Base-by-base conservation (phyloP, 2,113 vertebrate genomes). In the Myanophis thanlyinensis region DNA sequence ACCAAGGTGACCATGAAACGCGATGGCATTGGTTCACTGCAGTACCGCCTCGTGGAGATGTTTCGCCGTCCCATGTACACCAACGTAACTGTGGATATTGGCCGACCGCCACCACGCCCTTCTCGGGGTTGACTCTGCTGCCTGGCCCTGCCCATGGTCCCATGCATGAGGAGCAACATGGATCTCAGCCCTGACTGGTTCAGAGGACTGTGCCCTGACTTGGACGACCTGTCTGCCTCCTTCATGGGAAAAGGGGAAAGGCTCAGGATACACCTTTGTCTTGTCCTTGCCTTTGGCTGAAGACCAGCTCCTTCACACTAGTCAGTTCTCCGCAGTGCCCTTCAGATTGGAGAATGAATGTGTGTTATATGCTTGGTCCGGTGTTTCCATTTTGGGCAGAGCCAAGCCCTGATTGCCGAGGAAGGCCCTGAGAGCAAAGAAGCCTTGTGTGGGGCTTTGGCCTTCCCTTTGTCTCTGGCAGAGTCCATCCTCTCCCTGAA, bases 1-100 rank as follows among this genome's bases (percentile, higher is more conserved):
- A 99, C 99, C 5, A 99, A 99, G 98, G 98, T 98, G 98, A 99
- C 99, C 0, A 99, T 99, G 99, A 99, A 98, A 96, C 98, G 98
- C 93, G 99, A 99, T 0, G 99, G 99, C 94, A 99, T 99, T 96
- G 98, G 98, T 95, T 98, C 98, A 0, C 98, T 99, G 96, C 98
- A 98, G 95, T 99, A 99, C 97, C 98, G 97, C 90, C 93, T 99
- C 95, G 96, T 99, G 93, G 98, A 99, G 93, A 96, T 98, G 88
- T 98, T 98, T 62, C 98, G 98, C 95, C 98, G 98, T 56, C 98
- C 99, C 0, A 98, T 99, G 94, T 99, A 99, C 97, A 99, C 99
- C 92, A 99, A 99, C 94, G 98, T 99, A 98, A 99, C 99, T 0
- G 99, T 99, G 98, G 99, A 99, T 97, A 99, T 99, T 0, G 99